phyloP scores from a whole-genome alignment of 2,888 invertebrate species.

The Atherix ibis region DNA sequence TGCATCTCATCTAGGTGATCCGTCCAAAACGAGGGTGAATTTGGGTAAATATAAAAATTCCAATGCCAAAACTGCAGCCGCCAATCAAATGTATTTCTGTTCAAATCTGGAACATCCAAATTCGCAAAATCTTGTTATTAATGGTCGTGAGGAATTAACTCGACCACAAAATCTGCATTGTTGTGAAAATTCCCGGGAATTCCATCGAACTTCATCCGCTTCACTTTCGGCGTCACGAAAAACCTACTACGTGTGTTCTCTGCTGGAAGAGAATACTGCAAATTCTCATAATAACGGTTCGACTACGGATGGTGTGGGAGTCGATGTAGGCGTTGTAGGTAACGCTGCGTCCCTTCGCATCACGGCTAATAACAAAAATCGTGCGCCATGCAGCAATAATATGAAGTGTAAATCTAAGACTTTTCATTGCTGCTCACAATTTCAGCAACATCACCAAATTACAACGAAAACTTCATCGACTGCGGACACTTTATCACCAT shows the following conservation, averaged over 20 bases:
- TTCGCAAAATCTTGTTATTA: constrained; percentile 9
- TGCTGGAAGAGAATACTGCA: constrained; percentile 27
- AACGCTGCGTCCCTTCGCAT: no score
- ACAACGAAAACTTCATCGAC: constrained; percentile 17
- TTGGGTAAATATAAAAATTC: constrained; percentile 2
- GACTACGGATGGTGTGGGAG: background rate
- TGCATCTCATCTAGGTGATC: constrained; percentile 19
- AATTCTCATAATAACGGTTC: background rate
- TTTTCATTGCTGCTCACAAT: constrained; percentile 33
- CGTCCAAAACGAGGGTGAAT: constrained; percentile 8
- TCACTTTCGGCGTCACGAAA: constrained; percentile 19
- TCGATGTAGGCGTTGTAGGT: no score
- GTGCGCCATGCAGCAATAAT: background rate
- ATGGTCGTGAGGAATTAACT: constrained; percentile 6
- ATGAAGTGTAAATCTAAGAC: constrained; percentile 18
- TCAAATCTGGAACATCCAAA: constrained; percentile 31
- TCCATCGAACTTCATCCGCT: constrained; percentile 18
- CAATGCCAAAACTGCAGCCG: no score
- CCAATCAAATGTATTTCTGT: constrained; percentile 29
- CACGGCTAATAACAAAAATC: no score
- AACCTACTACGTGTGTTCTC: constrained; percentile 35
- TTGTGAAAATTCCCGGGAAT: constrained; percentile 31
- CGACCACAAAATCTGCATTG: constrained; percentile 32
- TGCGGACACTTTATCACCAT: constrained; percentile 20
- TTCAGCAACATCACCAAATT: constrained; percentile 15